Evolutionary conservation across 1,140 invertebrate genomes (phyloP), one percentile per base, ranked within the genome.

Genomic region (Heliothis virescens): DNA sequence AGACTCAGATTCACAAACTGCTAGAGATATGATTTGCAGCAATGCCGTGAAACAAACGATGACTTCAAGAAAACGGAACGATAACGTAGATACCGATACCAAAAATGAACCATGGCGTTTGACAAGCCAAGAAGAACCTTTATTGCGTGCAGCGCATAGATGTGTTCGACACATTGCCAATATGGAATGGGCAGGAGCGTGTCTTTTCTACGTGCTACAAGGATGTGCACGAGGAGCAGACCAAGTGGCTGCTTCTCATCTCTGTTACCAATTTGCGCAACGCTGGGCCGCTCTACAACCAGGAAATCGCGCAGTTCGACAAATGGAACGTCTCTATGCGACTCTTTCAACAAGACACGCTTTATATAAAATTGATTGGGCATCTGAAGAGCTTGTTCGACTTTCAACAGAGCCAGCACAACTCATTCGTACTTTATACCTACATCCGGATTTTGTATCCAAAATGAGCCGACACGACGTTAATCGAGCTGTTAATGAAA

Each of bases 181-280:
- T 80, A 93, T 95, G 90, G 95, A 95, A 87, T 95, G 95, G 95
- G 94, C 95, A 12, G 94, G 93, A 26, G 95, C 95, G 5, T 95
- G 95, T 82, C 86, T 95, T 29, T 95, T 95, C 81, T 95, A 95
- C 78, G 93, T 95, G 18, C 87, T 94, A 9, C 93, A 95, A 90
- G 95, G 95, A 7, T 94, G 92, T 83, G 85, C 91, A 15, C 88
- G 90, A 69, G 96, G 96, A 4, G 95, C 95, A 12, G 96, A 96
- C 87, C 95, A 96, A 89, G 95, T 96, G 9, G 95, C 95, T 62
- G 95, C 95, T 13, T 94, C 95, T 26, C 95, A 95, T 72, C 92
- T 96, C 77, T 96, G 95, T 81, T 96, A 95, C 85, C 95, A 96
- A 83, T 96, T 95, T 89, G 94, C 95, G 29, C 95, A 94, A 76